Evolutionary conservation across 2,797 vertebrate genomes (phyloP), one percentile per base, ranked within the genome.

Genomic region (Chrysocyon brachyurus): DNA sequence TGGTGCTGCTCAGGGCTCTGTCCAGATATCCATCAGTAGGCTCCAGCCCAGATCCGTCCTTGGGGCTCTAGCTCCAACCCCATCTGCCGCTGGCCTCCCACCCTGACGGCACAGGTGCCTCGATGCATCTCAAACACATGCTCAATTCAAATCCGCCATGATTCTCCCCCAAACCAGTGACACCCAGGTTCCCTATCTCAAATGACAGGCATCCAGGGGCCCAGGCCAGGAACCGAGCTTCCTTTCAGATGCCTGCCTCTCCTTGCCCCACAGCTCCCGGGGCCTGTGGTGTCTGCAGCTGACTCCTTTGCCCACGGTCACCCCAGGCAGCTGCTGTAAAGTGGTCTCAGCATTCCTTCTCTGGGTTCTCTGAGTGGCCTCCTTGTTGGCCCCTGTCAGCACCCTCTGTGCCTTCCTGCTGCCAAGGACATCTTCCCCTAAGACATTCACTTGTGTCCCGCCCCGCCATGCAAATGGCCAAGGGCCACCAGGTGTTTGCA

Each of bases 21-120:
- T 57, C n/a, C 31, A 1, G 12, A 26, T 5, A 21, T 52, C 68
- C n/a, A 0, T 54, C 21, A 12, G 61, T 12, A 0, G 26, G 1
- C 63, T 36, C 3, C 64, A n/a, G 81, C n/a, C 52, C 66, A 59
- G 68, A 4, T 5, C 46, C 2, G 22, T 9, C 36, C 24, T 11
- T 21, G 12, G 26, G 40, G 14, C 54, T 33, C 24, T 3, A 12
- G 70, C 40, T 19, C 14, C 19, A 5, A 19, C 40, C 7, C 52
- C 63, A 12, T 21, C 88, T 54, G 21, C 63, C 82, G 70, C 26
- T 26, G 26, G 11, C 61, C 36, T 17, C 15, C 15, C 54, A 1
- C 57, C 73, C 21, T 22, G 52, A 49, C 8, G 17, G 63, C 36
- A 36, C 28, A 1, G 0, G 73, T 61, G n/a, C 40, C 26, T 68